These are phyloP conservation scores for Norana najaformis DNA, from an alignment of 2,888 invertebrate species.

Conservation along the genomic window DNA sequence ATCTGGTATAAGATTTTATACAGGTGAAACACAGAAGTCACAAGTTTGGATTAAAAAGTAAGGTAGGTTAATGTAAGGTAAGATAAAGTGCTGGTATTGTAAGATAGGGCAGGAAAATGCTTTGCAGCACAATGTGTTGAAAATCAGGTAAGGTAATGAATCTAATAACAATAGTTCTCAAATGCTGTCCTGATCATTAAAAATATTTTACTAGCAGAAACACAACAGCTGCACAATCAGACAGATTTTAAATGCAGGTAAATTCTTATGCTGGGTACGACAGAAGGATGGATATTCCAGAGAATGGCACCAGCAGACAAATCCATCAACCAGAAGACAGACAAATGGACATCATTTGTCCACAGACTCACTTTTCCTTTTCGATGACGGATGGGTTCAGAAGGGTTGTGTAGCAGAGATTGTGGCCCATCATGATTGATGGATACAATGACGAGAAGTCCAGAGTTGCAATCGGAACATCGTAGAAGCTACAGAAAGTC, in stretches of 20 bases:
- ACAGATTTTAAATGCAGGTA: too few species aligned
- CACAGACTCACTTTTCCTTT: constrained; percentile 51
- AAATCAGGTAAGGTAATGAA: too few species aligned
- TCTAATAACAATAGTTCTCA: too few species aligned
- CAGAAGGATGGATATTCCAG: not conserved
- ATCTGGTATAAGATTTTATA: too few species aligned
- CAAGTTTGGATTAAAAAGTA: too few species aligned
- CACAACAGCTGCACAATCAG: not conserved
- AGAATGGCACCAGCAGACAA: not conserved
- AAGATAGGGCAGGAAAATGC: too few species aligned
- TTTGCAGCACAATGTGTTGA: too few species aligned
- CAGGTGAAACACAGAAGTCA: too few species aligned
- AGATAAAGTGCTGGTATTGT: too few species aligned
- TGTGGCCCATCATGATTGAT: constrained; percentile 99
- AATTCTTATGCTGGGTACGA: not conserved
- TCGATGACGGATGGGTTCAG: constrained; percentile 62
- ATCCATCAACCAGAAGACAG: not conserved
- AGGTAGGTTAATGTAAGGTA: too few species aligned
- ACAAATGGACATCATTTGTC: not conserved
- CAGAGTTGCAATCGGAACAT: constrained; percentile 94
- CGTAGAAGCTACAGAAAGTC: constrained; percentile 75
- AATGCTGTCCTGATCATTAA: too few species aligned
- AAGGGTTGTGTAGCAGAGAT: constrained; percentile 95
- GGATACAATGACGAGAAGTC: constrained; percentile 99
- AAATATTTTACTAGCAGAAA: not conserved